Conservation (phyloP, 1,140 invertebrate genomes). For the Sitophilus oryzae region DNA sequence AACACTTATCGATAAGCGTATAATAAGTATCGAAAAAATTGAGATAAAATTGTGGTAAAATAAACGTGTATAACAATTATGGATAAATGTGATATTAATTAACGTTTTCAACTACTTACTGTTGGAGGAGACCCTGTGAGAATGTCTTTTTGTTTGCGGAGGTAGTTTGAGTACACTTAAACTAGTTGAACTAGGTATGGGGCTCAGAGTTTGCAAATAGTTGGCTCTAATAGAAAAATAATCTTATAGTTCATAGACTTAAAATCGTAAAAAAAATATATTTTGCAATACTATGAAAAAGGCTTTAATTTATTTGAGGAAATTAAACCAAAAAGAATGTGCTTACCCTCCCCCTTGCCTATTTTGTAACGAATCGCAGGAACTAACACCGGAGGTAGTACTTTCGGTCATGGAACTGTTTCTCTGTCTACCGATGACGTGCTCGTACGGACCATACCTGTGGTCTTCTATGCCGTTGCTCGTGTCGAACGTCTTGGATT, state of each 20-base stretch:
- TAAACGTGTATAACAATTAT: no score
- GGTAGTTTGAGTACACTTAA: conserved; percentile 43
- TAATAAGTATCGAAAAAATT: no score
- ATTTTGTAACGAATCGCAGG: conserved; percentile 63
- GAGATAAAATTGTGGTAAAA: no score
- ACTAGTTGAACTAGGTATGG: conserved; percentile 72
- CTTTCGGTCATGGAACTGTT: conserved; percentile 61
- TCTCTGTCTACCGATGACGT: conserved; percentile 44
- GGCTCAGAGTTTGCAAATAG: conserved; percentile 67
- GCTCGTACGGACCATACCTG: conserved; percentile 16
- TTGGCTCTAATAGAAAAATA: conserved; percentile 49
- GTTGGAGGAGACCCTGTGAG: conserved; percentile 49
- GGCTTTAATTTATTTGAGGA: no score
- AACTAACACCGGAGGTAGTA: conserved; percentile 71
- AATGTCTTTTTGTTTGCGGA: conserved; percentile 39
- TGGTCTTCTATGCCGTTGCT: conserved; percentile 28
- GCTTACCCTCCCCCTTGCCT: conserved; percentile 50
- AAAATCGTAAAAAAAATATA: conserved; percentile 17
- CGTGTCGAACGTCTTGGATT: conserved; percentile 56
- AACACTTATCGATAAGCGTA: no score
- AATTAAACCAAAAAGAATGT: no score
- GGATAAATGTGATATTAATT: not conserved
- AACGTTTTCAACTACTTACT: conserved; percentile 41
- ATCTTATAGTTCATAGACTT: conserved; percentile 1
- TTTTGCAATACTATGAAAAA: no score